Conservation (phyloP, 2,888 invertebrate species). For the Drosophila anomalipes region DNA sequence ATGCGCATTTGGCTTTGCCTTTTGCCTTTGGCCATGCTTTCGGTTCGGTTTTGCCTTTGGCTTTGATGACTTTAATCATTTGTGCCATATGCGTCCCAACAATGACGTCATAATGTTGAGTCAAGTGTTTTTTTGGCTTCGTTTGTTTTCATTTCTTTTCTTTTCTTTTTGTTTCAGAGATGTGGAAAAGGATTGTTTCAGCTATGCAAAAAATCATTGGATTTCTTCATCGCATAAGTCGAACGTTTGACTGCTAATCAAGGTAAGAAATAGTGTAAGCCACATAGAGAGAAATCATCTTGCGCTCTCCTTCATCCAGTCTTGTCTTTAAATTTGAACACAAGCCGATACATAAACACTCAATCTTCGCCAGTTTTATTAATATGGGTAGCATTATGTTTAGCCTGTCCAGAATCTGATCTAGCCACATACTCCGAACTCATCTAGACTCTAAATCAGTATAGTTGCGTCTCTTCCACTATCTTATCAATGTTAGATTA, state of each 20-base stretch:
- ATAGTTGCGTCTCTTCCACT: not conserved
- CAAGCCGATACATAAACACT: not conserved
- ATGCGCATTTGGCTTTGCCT: conserved; percentile 64
- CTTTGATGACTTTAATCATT: conserved; percentile 63
- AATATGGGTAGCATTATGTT: not conserved
- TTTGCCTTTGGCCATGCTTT: conserved; percentile 18
- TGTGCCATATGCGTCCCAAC: conserved; percentile 67
- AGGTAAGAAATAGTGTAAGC: not conserved
- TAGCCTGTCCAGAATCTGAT: not conserved
- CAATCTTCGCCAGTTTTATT: not conserved
- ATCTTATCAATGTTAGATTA: not conserved
- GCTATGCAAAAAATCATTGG: not conserved
- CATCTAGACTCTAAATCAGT: not conserved
- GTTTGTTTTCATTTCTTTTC: not conserved
- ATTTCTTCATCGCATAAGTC: not conserved
- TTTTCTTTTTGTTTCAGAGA: not conserved
- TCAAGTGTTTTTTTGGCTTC: not conserved
- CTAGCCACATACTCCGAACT: not conserved
- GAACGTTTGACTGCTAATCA: not conserved
- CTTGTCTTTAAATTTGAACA: not conserved
- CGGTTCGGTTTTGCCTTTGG: conserved; percentile 10
- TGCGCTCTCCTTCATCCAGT: not conserved
- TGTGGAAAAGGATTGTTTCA: not conserved
- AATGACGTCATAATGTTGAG: conserved; percentile 63
- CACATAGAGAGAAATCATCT: not conserved